A percentile compares a stretch with the other conserved stretches of the same genome.
phyloP scores from a whole-genome alignment of 2,113 vertebrate genomes.

The Actenoides lindsayi region DNA sequence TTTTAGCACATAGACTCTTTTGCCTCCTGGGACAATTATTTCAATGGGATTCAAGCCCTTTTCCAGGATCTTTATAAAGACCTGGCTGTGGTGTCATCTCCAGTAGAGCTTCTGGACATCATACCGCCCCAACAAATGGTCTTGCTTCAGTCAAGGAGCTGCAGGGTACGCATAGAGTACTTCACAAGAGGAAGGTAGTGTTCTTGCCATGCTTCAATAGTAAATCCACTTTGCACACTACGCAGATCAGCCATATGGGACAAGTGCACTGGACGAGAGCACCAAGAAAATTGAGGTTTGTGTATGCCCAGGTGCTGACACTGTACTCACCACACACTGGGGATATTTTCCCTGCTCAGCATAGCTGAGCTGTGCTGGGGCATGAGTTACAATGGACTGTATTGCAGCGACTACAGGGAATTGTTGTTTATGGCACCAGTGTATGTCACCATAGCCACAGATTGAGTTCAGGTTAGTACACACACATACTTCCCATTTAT shows the following conservation, averaged over 20 bases:
- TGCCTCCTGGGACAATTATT: background rate
- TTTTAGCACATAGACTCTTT: background rate
- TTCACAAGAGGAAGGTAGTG: fast-evolving
- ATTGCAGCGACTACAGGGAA: background rate
- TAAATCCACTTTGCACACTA: background rate
- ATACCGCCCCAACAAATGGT: background rate
- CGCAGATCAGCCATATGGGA: no score
- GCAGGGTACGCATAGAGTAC: fast-evolving
- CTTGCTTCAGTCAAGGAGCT: no score
- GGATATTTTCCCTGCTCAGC: fast-evolving
- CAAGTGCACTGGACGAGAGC: background rate
- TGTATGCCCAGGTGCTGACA: fast-evolving
- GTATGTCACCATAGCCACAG: background rate
- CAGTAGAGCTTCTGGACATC: background rate
- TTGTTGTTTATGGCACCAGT: no score
- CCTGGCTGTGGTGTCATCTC: background rate
- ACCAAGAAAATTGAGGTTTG: fast-evolving
- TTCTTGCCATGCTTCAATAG: no score
- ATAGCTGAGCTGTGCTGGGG: background rate
- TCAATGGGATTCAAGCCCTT: background rate
- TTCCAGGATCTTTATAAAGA: background rate
- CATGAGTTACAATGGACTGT: background rate
- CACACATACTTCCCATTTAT: background rate
- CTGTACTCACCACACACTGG: fast-evolving
- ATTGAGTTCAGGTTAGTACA: background rate